phyloP scores from a whole-genome alignment of 2,888 invertebrate genomes.

The Mechanitis messenoides region DNA sequence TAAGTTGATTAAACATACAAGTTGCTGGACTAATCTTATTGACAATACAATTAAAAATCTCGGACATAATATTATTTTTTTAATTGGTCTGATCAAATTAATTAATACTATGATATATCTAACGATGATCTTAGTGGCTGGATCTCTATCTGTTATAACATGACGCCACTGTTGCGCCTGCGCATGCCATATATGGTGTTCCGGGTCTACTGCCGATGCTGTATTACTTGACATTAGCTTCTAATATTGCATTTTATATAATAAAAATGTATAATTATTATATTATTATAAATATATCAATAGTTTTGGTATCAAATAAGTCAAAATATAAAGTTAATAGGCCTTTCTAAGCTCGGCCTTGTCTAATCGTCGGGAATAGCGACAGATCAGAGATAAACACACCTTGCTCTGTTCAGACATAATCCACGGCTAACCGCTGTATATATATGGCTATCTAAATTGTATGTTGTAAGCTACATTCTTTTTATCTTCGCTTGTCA shows the following conservation, averaged over 20 bases:
- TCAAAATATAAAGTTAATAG: conserved; percentile 17
- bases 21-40: neutral
- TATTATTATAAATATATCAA: no score
- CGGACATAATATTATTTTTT: no score
- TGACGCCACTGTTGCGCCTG: conserved; percentile 29
- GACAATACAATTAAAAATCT: no score
- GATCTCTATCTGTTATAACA: conserved; percentile 32
- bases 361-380: conserved; percentile 42
- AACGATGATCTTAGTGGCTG: conserved; percentile 11
- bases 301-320: conserved; percentile 8
- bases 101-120: neutral
- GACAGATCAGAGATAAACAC: conserved; percentile 40
- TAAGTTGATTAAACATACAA: neutral
- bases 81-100: neutral
- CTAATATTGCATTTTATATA: neutral
- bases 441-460: conserved; percentile 1
- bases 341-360: conserved; percentile 55
- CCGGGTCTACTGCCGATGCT: conserved; percentile 28
- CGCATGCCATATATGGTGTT: conserved; percentile 32
- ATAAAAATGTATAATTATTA: no score
- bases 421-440: conserved; percentile 3
- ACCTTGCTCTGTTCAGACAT: neutral
- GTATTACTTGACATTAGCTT: conserved; percentile 7
- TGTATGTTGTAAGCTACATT: neutral
- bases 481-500: conserved; percentile 3